Evolutionary conservation across 53 echinoderm and acorn worm species (phyloP).

Genomic region (Antedon mediterranea): DNA sequence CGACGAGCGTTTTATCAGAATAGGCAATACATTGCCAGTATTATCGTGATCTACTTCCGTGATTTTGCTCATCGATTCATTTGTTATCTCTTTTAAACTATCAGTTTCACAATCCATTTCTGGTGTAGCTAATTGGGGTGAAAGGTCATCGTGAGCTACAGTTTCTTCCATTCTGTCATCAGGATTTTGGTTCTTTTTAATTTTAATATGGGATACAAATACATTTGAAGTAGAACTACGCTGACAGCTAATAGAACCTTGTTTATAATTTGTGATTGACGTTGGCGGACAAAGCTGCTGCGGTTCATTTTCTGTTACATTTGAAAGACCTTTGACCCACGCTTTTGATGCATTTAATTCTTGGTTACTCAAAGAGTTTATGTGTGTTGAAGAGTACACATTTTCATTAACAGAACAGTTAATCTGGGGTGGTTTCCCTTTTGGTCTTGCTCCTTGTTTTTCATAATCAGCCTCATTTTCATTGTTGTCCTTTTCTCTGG

Average conservation of each 20-base stretch:
- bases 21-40: background rate
- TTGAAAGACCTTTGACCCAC: background rate
- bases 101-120: background rate
- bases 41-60: background rate
- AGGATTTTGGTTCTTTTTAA: background rate
- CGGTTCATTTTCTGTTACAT: background rate
- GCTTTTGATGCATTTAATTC: background rate
- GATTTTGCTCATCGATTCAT: background rate
- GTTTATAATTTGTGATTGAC: background rate
- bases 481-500: background rate
- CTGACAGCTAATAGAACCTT: background rate
- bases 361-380: background rate
- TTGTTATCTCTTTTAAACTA: background rate
- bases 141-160: background rate
- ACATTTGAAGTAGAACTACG: background rate
- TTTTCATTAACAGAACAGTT: background rate
- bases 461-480: conserved; percentile 18
- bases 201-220: background rate
- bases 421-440: conserved; percentile 4
- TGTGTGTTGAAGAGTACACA: background rate
- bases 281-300: background rate
- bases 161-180: background rate
- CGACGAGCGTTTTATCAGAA: background rate
- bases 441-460: conserved; percentile 60
- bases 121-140: background rate